Base-by-base conservation (phyloP, 2,113 vertebrate genomes). In the Corydoras sp. region DNA sequence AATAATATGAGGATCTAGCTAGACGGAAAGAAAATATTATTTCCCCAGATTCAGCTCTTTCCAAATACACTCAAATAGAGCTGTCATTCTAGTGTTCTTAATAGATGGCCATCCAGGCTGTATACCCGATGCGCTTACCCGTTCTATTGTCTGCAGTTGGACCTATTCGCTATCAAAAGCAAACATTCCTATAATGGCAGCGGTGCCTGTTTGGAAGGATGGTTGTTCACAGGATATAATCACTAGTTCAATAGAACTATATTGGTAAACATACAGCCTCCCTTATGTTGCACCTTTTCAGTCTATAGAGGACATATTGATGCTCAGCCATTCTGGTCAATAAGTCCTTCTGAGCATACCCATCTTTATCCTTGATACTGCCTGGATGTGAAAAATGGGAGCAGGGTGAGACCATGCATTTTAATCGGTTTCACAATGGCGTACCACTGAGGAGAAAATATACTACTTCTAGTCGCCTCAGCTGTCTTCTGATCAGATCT, bases 281-380 rank as follows among this genome's bases (percentile, higher is more conserved):
- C 80, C 79, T 82, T 82, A 83, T 71, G 80, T 81, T 66, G 67
- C 77, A 80, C 77, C 81, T 75, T 76, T 81, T 81, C 78, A 84
- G 87, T 83, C 86, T 88, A 85, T 80, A 76, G 85, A 85, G 82
- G 84, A 85, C 80, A 79, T 88, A 89, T 88, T 88, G 86, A 88
- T 81, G 83, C 83, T 84, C 76, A 77, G 84, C 85, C 88, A 86
- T 89, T 89, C 88, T 84, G 81, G 86, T 90, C 89, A 90, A 88
- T 89, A 88, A 84, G 82, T 87, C 85, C 79, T 81, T 88, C 85
- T 88, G 81, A 86, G 86, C 75, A 82, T 79, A 86, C 81, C 83
- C 82, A 83, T 86, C 82, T 86, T 89, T 84, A 86, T 87, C 85
- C 86, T 85, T 85, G 85, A 84, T 79, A 86, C 77, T 78, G 72